Percentiles rank a stretch among this genome's conserved stretches.
phyloP scores from a whole-genome alignment of 2,797 vertebrate genomes.

The Diplodus puntazzo region DNA sequence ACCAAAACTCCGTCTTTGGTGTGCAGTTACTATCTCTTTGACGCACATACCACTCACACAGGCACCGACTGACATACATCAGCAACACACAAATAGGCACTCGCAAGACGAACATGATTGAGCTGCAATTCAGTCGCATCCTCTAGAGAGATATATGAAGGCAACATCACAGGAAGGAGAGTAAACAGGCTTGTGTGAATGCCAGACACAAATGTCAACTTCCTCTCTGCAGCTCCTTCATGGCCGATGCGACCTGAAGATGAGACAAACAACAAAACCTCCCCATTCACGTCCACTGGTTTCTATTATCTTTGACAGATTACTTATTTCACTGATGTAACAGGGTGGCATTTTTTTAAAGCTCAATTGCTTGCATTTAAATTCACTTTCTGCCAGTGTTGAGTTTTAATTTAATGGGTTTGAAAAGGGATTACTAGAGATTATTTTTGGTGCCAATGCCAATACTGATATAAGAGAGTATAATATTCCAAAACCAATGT shows the following conservation, averaged over 20 bases:
- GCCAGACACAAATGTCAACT: constrained; percentile 52
- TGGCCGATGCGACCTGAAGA: background rate
- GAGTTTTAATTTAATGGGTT: background rate
- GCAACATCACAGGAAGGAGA: constrained; percentile 10
- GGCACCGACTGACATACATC: constrained; percentile 31
- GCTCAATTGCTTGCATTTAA: background rate
- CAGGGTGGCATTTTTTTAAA: background rate
- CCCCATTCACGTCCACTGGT: background rate
- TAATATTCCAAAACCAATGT: no score
- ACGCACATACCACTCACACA: constrained; percentile 24
- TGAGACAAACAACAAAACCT: background rate
- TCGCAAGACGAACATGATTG: constrained; percentile 29
- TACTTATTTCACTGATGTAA: constrained; percentile 14
- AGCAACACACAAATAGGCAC: constrained; percentile 11
- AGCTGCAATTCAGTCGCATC: constrained; percentile 33
- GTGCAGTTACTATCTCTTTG: constrained; percentile 43
- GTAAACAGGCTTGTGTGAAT: constrained; percentile 27
- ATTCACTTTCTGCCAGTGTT: background rate
- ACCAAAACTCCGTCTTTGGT: constrained; percentile 16
- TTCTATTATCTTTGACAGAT: constrained; percentile 3
- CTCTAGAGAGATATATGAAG: constrained; percentile 36
- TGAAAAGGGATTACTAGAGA: background rate
- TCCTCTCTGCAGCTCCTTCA: constrained; percentile 21
- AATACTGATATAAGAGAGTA: no score
- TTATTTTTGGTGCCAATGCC: no score